These are phyloP conservation scores for Nysson spinosus DNA, from an alignment of 2,888 invertebrate genomes.

Conservation along the genomic window DNA sequence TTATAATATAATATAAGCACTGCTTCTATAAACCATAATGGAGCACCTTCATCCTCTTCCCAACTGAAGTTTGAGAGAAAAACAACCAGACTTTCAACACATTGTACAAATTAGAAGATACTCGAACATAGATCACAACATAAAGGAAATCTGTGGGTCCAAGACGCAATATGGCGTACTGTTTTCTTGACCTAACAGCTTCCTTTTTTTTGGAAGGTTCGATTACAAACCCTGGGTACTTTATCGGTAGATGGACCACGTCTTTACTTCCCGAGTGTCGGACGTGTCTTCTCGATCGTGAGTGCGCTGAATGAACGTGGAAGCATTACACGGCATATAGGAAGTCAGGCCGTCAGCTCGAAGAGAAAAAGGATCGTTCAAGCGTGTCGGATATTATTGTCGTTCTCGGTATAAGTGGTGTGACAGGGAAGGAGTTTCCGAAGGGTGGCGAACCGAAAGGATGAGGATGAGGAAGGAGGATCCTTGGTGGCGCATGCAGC, in stretches of 20 bases:
- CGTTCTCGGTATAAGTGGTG: slow-evolving; percentile 23
- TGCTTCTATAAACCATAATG: no score
- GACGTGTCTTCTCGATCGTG: slow-evolving; percentile 41
- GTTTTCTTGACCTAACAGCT: no score
- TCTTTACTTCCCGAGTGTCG: slow-evolving; percentile 30
- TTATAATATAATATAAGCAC: no score
- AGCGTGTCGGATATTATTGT: slow-evolving; percentile 58
- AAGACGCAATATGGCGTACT: no score
- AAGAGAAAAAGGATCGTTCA: slow-evolving; percentile 51
- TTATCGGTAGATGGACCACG: slow-evolving; percentile 19
- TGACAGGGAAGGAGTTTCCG: slow-evolving; percentile 3
- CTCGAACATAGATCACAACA: no score
- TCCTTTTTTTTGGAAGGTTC: slow-evolving; percentile 5
- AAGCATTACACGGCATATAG: background rate
- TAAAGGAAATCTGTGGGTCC: no score
- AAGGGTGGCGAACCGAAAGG: slow-evolving; percentile 9
- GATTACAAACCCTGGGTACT: slow-evolving; percentile 16
- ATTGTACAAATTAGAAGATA: no score
- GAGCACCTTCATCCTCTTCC: no score
- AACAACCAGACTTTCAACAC: no score
- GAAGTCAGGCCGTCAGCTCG: slow-evolving; percentile 29
- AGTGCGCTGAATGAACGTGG: background rate
- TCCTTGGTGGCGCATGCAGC: slow-evolving; percentile 54
- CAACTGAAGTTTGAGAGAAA: no score
- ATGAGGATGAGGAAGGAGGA: slow-evolving; percentile 11